Percentiles rank a stretch among this genome's conserved stretches.
Evolutionary conservation across 2,113 vertebrate genomes (phyloP).

Genomic region (Columba janthina): DNA sequence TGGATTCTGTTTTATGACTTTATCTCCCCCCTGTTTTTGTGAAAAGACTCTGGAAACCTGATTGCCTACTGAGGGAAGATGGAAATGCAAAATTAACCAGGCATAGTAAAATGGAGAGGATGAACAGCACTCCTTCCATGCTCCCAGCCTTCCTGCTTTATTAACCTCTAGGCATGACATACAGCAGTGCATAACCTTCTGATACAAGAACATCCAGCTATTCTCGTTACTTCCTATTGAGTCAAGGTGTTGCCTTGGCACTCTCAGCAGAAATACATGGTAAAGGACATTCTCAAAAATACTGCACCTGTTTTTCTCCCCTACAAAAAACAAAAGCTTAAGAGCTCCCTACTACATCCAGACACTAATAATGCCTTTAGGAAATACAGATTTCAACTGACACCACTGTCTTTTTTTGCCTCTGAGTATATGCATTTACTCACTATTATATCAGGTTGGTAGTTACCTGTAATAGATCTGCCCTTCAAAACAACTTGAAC

Average conservation of each 20-base stretch:
- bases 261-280: background rate
- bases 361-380: background rate
- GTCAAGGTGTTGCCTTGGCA: background rate
- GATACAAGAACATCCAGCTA: background rate
- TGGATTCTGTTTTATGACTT: background rate
- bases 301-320: background rate
- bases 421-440: background rate
- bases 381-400: background rate
- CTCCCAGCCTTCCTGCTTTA: background rate
- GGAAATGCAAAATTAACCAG: background rate
- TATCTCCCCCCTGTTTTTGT: rapidly evolving
- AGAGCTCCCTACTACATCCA: background rate
- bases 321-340: background rate
- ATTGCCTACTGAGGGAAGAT: background rate
- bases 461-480: background rate
- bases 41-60: background rate
- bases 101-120: background rate
- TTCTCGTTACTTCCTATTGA: rapidly evolving
- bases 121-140: background rate
- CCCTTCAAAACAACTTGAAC: background rate
- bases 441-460: background rate
- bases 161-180: background rate
- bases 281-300: background rate
- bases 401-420: background rate
- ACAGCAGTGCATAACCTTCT: background rate